Evolutionary conservation across 1,140 invertebrate genomes (phyloP), one percentile per base, ranked within the genome.

Genomic region (Eumaeus atala): DNA sequence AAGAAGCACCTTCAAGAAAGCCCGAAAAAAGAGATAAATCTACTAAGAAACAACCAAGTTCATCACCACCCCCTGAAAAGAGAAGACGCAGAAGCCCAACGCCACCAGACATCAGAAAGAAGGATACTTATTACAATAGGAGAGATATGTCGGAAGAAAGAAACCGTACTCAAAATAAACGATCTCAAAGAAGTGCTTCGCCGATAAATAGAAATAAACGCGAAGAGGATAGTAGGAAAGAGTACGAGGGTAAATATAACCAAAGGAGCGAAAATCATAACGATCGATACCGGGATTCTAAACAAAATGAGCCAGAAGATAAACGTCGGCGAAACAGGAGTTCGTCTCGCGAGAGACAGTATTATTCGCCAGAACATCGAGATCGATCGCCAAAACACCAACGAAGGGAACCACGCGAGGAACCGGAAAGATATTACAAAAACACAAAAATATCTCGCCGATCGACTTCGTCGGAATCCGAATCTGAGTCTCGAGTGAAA

Each of bases 21-120:
- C 8, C 48, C 4, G 67, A 72, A 6, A 78, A 74, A 54, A 60
- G 59, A 65, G 70, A 70, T 14, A 77, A 67, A 77, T 16, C 51
- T 10, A 10, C 37, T 2, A 14, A 70, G 61, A 51, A 72, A 72
- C 3, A 54, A 37, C 11, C 33, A 10, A 83, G 74, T 40, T 28
- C 56, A 8, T 82, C 81, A 0, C 77, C 79, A 9, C 71, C 75
- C n/a, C 75, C 78, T 17, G 75, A 73, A 6, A 87, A 79, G 42
- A 66, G 73, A 47, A 67, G 74, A 33, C 66, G 70, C 7, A 76
- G 56, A 42, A 84, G 80, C 42, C 59, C 64, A 14, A 71, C 77
- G 0, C 64, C 62, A 3, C 65, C 67, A n/a, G 67, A 67, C 18
- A 74, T 56, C 55, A 70, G 57, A 58, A 66, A 59, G 18, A 71